Evolutionary conservation across 2,888 invertebrate genomes (phyloP).

Genomic region (Drosophila monieri): DNA sequence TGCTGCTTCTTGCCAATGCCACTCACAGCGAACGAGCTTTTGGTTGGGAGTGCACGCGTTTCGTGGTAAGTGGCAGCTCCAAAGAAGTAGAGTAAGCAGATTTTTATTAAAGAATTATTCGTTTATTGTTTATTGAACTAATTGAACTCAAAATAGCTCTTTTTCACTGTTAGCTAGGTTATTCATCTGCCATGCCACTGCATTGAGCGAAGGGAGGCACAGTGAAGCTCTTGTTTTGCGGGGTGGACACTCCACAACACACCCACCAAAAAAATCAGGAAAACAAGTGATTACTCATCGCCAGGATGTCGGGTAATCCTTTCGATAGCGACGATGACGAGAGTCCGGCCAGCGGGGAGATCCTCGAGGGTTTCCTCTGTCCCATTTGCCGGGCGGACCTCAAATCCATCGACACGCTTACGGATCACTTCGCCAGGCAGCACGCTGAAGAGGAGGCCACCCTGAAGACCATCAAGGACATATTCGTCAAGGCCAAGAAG

Average conservation of each 20-base stretch:
- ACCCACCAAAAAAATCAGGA: slow-evolving; percentile 51
- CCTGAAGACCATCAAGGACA: slow-evolving; percentile 90
- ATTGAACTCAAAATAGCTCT: neutral
- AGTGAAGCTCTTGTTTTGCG: slow-evolving; percentile 3
- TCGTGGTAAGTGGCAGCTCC: neutral
- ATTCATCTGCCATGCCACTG: neutral
- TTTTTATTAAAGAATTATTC: slow-evolving; percentile 9
- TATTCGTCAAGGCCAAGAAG: slow-evolving; percentile 95
- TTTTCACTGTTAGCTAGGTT: neutral
- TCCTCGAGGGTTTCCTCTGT: slow-evolving; percentile 96
- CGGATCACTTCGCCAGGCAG: slow-evolving; percentile 94
- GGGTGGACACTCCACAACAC: slow-evolving; percentile 27
- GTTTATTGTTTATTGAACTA: neutral
- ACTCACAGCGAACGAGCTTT: slow-evolving; percentile 26
- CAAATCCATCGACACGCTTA: slow-evolving; percentile 92
- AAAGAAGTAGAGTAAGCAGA: slow-evolving; percentile 13
- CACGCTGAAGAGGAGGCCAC: slow-evolving; percentile 95
- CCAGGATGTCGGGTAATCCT: slow-evolving; percentile 73
- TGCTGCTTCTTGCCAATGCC: slow-evolving; percentile 31
- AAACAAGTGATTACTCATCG: slow-evolving; percentile 31
- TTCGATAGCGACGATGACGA: slow-evolving; percentile 77
- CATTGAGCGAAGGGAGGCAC: neutral
- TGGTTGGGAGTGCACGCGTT: neutral
- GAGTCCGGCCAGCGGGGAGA: slow-evolving; percentile 85
- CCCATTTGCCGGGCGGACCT: slow-evolving; percentile 97